phyloP scores from a whole-genome alignment of 2,797 vertebrate species.

The Betta splendens region DNA sequence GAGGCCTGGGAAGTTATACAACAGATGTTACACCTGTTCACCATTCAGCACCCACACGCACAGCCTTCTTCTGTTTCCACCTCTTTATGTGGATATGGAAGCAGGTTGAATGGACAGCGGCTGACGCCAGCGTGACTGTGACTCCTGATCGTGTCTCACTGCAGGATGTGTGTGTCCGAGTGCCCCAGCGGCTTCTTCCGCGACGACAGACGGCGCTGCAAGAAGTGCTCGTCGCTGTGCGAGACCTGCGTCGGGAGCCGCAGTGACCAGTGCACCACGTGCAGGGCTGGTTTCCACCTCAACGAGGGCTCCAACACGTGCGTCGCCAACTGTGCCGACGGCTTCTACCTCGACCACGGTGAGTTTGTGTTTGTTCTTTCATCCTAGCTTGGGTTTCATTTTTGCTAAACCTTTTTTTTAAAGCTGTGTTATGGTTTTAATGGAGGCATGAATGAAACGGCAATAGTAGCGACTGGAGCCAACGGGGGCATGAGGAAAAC shows the following conservation, averaged over 20 bases:
- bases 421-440: constrained; percentile 9
- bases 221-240: constrained; percentile 93
- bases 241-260: constrained; percentile 94
- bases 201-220: constrained; percentile 95
- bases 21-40: constrained; percentile 72
- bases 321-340: constrained; percentile 87
- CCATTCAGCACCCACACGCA: constrained; percentile 34
- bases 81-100: constrained; percentile 3
- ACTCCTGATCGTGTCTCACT: constrained; percentile 13
- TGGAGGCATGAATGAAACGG: background rate
- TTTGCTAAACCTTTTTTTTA: background rate
- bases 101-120: too few species aligned
- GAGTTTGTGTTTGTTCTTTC: constrained; percentile 10
- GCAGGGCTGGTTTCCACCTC: constrained; percentile 91
- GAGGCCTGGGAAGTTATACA: constrained; percentile 54
- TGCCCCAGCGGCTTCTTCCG: constrained; percentile 95
- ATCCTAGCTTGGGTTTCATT: background rate
- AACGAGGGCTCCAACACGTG: constrained; percentile 91
- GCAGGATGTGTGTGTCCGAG: constrained; percentile 93
- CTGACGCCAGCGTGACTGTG: too few species aligned
- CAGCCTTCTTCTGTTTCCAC: constrained; percentile 10
- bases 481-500: background rate
- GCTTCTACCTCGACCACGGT: constrained; percentile 87
- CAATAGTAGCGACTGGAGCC: background rate
- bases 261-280: constrained; percentile 92